These are phyloP conservation scores for Myotis brandtii DNA, from an alignment of 2,113 vertebrate species.

Conservation along the genomic window DNA sequence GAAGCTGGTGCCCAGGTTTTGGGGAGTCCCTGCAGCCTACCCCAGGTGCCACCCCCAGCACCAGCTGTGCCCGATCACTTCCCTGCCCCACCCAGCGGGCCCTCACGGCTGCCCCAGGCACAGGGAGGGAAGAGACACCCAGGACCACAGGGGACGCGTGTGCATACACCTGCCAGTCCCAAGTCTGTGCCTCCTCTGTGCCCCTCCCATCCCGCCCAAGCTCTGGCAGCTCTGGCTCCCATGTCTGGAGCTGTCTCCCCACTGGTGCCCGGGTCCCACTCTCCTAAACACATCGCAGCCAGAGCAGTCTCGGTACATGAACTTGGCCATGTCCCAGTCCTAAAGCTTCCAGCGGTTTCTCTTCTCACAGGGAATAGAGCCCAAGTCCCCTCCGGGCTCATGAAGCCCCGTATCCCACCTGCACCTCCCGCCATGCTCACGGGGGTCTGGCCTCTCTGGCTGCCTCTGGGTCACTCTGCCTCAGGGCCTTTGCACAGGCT, in stretches of 20 bases:
- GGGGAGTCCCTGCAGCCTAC: background rate
- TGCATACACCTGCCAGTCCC: accelerated
- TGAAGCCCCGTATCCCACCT: accelerated
- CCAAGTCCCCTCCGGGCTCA: background rate
- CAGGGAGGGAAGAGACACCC: background rate
- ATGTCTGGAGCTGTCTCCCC: accelerated
- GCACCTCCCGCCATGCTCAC: accelerated
- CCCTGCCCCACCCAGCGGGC: accelerated
- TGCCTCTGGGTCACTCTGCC: too few species aligned
- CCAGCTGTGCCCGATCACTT: background rate
- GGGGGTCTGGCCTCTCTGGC: accelerated
- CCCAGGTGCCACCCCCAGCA: background rate
- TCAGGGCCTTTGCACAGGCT: background rate
- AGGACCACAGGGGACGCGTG: accelerated
- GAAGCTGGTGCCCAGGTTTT: background rate
- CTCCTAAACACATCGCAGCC: background rate
- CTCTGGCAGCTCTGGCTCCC: too few species aligned
- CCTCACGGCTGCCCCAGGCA: accelerated
- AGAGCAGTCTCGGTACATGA: accelerated
- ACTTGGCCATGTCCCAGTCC: background rate
- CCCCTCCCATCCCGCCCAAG: accelerated
- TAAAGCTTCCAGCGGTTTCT: background rate
- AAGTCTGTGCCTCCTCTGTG: background rate
- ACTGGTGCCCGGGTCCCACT: background rate
- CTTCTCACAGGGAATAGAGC: background rate